These are phyloP conservation scores for Microplitis manilae DNA, from an alignment of 2,888 invertebrate genomes.

Conservation along the genomic window DNA sequence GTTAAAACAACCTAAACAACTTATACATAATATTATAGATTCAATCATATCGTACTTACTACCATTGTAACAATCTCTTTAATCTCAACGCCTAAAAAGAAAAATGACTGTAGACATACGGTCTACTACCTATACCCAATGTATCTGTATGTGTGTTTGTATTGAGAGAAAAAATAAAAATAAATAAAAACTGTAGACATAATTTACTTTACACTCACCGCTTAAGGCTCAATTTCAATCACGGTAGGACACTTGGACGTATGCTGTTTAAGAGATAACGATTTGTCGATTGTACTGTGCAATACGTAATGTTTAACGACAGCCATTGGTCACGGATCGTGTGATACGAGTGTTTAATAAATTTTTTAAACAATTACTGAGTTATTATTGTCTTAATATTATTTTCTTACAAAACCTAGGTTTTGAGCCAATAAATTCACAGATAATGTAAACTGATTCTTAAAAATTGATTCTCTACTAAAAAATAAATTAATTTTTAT, in stretches of 20 bases:
- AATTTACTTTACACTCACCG: conserved; percentile 1
- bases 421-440: too few relatives aligned
- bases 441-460: too few relatives aligned
- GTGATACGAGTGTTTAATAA: neutral
- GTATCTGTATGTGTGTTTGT: too few relatives aligned
- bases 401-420: too few relatives aligned
- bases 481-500: too few relatives aligned
- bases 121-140: too few relatives aligned
- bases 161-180: too few relatives aligned
- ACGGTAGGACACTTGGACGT: conserved; percentile 1
- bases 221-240: conserved; percentile 1
- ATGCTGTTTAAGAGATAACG: conserved; percentile 1
- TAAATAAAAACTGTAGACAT: neutral
- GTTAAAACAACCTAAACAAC: neutral
- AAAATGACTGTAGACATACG: neutral
- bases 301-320: conserved; percentile 1
- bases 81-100: neutral
- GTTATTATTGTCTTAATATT: too few relatives aligned
- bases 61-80: neutral
- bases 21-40: neutral
- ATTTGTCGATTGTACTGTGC: neutral
- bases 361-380: neutral
- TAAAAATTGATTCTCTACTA: too few relatives aligned
- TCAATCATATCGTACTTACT: neutral
- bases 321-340: neutral